Conservation (phyloP, 2,113 vertebrate genomes). For the Sarotherodon lohbergeri region DNA sequence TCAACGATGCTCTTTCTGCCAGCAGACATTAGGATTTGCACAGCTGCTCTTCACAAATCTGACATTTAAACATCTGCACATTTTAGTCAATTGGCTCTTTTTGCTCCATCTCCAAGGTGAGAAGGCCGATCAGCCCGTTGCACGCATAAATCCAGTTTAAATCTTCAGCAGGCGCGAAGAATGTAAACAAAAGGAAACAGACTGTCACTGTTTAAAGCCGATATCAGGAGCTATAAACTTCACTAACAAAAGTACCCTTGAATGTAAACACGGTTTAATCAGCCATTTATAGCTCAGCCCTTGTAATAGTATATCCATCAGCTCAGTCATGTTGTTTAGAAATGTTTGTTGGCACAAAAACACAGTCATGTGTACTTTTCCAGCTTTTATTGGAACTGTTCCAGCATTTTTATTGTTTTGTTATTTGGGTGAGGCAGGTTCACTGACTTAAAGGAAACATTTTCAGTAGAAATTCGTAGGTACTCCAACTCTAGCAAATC, state of each 20-base stretch:
- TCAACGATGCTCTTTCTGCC: background rate
- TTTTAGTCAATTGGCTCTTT: background rate
- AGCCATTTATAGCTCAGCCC: background rate
- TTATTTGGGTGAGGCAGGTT: background rate
- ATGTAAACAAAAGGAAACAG: background rate
- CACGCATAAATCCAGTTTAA: background rate
- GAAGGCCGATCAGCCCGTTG: background rate
- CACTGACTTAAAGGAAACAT: constrained; percentile 36
- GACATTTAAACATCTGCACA: background rate
- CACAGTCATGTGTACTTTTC: background rate
- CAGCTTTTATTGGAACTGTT: constrained; percentile 12
- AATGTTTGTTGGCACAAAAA: background rate
- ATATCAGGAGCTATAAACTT: background rate
- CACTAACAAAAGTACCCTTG: background rate
- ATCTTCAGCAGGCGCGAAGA: background rate
- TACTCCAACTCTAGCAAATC: constrained; percentile 25
- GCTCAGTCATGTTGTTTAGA: background rate
- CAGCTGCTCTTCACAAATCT: background rate
- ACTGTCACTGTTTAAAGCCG: background rate
- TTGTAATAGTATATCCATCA: background rate
- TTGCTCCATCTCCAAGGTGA: background rate
- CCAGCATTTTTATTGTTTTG: background rate
- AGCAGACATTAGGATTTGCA: background rate
- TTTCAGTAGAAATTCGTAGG: constrained; percentile 15
- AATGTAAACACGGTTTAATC: background rate